A percentile compares a stretch with the other conserved stretches of the same genome.
These are phyloP conservation scores for Portevinia maculata DNA, from an alignment of 2,888 invertebrate genomes.

Conservation along the genomic window DNA sequence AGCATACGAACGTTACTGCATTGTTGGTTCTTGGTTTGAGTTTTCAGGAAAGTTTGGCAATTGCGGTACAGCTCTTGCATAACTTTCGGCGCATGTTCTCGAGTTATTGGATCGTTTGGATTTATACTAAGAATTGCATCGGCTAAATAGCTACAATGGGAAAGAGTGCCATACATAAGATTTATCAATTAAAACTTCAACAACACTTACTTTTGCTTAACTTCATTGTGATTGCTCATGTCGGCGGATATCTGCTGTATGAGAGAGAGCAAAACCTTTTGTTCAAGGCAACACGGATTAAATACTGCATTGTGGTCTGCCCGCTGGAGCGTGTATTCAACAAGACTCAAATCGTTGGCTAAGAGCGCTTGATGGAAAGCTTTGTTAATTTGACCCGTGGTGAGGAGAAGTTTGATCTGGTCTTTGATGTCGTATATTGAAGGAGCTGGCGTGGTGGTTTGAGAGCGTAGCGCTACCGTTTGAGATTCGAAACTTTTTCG, in stretches of 20 bases:
- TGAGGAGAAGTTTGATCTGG: constrained; percentile 87
- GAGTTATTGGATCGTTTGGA: constrained; percentile 89
- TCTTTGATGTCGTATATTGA: constrained; percentile 85
- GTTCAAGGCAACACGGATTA: constrained; percentile 89
- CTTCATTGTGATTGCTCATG: constrained; percentile 91
- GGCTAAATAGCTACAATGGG: constrained; percentile 89
- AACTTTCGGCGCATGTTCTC: constrained; percentile 92
- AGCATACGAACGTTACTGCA: constrained; percentile 82
- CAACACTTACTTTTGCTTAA: constrained; percentile 88
- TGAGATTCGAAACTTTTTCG: constrained; percentile 85
- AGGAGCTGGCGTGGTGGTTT: constrained; percentile 90
- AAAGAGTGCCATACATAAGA: too few relatives aligned
- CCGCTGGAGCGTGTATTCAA: constrained; percentile 93
- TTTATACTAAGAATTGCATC: constrained; percentile 94
- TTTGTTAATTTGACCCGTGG: constrained; percentile 90
- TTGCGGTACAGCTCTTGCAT: constrained; percentile 90
- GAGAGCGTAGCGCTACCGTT: constrained; percentile 86
- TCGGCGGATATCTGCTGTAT: constrained; percentile 97
- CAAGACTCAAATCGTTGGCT: constrained; percentile 93
- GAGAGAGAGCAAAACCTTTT: constrained; percentile 94
- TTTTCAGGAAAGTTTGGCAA: constrained; percentile 87
- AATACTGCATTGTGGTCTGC: constrained; percentile 92
- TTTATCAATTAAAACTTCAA: too few relatives aligned
- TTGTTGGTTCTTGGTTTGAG: constrained; percentile 87
- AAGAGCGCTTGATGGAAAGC: constrained; percentile 96